Evolutionary conservation across 1,140 invertebrate genomes (phyloP).

Genomic region (Heliconius hewitsoni): DNA sequence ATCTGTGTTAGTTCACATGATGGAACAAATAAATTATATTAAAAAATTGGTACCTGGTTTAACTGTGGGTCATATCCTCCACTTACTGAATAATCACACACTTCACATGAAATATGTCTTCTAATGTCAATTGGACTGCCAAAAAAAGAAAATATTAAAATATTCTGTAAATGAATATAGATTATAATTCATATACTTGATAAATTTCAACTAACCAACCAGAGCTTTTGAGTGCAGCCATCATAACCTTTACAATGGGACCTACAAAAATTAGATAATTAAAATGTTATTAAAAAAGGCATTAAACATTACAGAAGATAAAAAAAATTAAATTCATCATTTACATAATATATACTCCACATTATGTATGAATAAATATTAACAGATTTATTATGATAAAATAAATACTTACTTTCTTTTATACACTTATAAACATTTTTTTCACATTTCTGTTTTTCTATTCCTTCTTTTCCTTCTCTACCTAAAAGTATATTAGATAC

Average conservation of each 20-base stretch:
- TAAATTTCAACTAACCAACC: conserved; percentile 86
- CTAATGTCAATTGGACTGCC: conserved; percentile 86
- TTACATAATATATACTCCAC: neutral
- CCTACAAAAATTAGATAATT: conserved; percentile 79
- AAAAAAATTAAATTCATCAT: neutral
- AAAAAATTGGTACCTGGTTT: conserved; percentile 86
- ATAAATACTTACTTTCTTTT: conserved; percentile 84
- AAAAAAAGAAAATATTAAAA: conserved; percentile 47
- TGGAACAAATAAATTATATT: too few relatives aligned
- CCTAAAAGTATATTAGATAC: conserved; percentile 83
- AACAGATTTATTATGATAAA: neutral
- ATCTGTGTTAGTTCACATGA: too few relatives aligned
- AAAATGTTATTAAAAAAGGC: neutral
- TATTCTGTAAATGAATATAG: neutral
- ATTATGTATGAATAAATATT: neutral
- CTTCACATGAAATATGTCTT: conserved; percentile 95
- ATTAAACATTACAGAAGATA: neutral
- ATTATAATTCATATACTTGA: neutral
- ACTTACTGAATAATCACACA: conserved; percentile 90
- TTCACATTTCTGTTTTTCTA: conserved; percentile 91
- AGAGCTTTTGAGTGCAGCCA: conserved; percentile 90
- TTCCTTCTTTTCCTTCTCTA: conserved; percentile 84
- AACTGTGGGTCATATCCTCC: conserved; percentile 95
- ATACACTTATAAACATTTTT: conserved; percentile 88
- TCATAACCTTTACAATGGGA: conserved; percentile 92